Evolutionary conservation across 1,140 invertebrate genomes (phyloP), one percentile per base, ranked within the genome.

Genomic region (Chionoecetes opilio): DNA sequence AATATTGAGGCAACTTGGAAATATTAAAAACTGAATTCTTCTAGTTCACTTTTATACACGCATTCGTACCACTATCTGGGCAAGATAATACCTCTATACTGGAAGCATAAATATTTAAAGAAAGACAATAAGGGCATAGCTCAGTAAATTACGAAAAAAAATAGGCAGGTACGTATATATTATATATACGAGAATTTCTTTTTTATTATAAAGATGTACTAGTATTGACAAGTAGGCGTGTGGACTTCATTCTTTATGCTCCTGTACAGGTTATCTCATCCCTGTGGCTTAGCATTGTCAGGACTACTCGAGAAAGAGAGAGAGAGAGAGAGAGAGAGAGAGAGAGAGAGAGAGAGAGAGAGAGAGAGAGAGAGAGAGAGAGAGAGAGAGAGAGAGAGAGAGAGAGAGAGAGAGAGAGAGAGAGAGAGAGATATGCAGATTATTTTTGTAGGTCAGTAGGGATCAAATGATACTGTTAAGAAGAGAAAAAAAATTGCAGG

Each of bases 271-370:
- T 14, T 9, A 11, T 11, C 46, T 53, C 46, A 9, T 17, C 2
- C 2, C 21, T 53, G 9, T 53, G 46, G 46, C 2, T 53, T 53
- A 11, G 9, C 46, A 53, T 17, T 53, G 38, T 14, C 46, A 14
- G 11, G 46, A 53, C 11, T 1, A 75, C n/a, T n/a, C n/a, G 63
- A 75, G 63, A 75, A 26, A 75, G 63, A 75, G 63, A 75, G 63
- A 75, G 63, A 75, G 63, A 75, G 63, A 75, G 63, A 75, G 63
- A 75, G 63, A 75, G 63, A 75, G 63, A 75, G 63, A 75, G 63
- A 75, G 63, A 75, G 63, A n/a, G n/a, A n/a, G n/a, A n/a, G 63
- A 75, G 63, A 75, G 53, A 41, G 53, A 63, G 53, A 63, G 53
- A 41, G 53, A 63, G 53, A 26, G 26, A 75, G 63, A 75, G 63